Percentiles rank a stretch among this genome's conserved stretches.
phyloP scores from a whole-genome alignment of 2,113 vertebrate genomes.

The Neogobius melanostomus region DNA sequence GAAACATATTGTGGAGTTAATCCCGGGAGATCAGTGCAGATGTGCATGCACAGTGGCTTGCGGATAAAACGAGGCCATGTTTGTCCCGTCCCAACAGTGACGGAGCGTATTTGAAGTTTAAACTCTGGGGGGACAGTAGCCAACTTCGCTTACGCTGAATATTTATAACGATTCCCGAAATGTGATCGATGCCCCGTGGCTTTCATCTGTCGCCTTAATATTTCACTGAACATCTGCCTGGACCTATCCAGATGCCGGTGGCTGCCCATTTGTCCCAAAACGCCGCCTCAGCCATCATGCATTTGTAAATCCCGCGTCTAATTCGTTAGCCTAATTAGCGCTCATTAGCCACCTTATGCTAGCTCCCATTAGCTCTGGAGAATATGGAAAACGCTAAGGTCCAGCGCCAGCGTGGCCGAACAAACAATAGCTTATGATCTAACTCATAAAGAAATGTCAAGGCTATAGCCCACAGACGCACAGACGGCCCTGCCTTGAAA shows the following conservation, averaged over 20 bases:
- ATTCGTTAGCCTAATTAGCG: constrained; percentile 66
- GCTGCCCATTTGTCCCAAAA: constrained; percentile 21
- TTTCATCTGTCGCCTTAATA: constrained; percentile 16
- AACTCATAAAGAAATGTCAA: not conserved
- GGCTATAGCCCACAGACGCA: too few species aligned
- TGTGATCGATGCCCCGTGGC: constrained; percentile 12
- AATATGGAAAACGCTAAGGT: constrained; percentile 40
- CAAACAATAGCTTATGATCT: constrained; percentile 41
- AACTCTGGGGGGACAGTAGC: not conserved
- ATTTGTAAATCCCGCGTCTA: constrained; percentile 38
- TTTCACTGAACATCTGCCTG: constrained; percentile 31
- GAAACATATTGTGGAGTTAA: constrained; percentile 51
- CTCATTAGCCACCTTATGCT: constrained; percentile 70
- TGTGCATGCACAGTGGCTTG: constrained; percentile 51
- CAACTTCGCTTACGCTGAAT: constrained; percentile 21
- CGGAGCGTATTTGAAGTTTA: constrained; percentile 13
- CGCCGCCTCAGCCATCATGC: constrained; percentile 21
- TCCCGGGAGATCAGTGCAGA: constrained; percentile 57
- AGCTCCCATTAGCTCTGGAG: constrained; percentile 58
- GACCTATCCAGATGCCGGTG: constrained; percentile 36
- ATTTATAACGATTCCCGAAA: constrained; percentile 26
- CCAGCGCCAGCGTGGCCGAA: constrained; percentile 17
- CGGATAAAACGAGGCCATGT: constrained; percentile 30
- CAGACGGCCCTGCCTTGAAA: too few species aligned
- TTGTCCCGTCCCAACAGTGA: constrained; percentile 31